Evolutionary conservation across 2,113 vertebrate genomes (phyloP), one percentile per base, ranked within the genome.

Genomic region (Neogobius melanostomus): DNA sequence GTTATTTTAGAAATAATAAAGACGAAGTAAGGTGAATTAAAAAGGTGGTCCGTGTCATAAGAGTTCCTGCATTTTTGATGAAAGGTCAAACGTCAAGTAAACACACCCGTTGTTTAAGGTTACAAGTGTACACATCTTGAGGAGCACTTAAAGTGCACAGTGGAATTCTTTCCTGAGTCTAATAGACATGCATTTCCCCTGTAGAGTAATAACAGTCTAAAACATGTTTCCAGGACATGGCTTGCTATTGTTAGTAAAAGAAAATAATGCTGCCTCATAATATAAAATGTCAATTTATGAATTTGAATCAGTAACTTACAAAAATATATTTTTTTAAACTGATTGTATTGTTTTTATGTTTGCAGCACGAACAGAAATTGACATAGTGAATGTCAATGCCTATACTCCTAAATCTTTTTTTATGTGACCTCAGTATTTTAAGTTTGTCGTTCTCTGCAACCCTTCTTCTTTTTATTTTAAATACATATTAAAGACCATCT

Each of bases 61-160:
- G 53, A 64, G 64, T 85, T 84, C 80, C 83, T 84, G 76, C n/a
- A 5, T 68, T 74, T 67, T 72, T 46, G 43, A 28, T 1, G 47
- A 61, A 54, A 69, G 79, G 77, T 80, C 42, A 77, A 70, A 46
- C 72, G 81, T 86, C 68, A 69, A 49, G 68, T 17, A 43, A 75
- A 69, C 65, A 49, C n/a, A 43, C n/a, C 17, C n/a, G 21, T 53
- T 64, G 59, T 59, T 52, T 36, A 47, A 60, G 67, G 56, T 16
- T 53, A 17, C 42, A 69, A 68, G 64, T 66, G 70, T 51, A 53
- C 47, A 76, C 74, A 54, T 83, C 71, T 79, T 82, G 60, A 80
- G 50, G 66, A 75, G 28, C 64, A 63, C 72, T 84, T 77, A 80
- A 62, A 69, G 57, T 43, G n/a, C 21, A 64, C 42, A 45, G 49